These are phyloP conservation scores for Chelonus formosanus DNA, from an alignment of 2,888 invertebrate species.

Conservation along the genomic window DNA sequence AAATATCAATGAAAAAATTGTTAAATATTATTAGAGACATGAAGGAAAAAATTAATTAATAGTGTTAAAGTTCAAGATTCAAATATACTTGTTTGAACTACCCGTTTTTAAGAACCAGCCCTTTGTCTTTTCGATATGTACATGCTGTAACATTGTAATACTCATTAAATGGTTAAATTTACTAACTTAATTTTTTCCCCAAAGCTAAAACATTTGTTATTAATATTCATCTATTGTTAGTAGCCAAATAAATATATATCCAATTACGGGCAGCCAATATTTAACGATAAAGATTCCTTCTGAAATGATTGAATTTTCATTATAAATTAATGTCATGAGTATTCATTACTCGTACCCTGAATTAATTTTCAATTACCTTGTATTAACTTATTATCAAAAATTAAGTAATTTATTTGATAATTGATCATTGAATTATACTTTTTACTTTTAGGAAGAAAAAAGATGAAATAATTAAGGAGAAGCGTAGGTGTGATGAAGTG, in stretches of 20 bases:
- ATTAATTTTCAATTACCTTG: too few relatives aligned
- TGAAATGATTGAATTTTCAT: neutral
- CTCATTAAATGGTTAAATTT: conserved; percentile 32
- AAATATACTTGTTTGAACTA: conserved; percentile 38
- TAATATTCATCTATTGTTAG: conserved; percentile 22
- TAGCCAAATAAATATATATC: conserved; percentile 19
- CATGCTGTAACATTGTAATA: conserved; percentile 62
- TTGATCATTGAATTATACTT: neutral
- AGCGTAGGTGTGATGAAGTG: conserved; percentile 64
- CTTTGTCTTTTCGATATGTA: conserved; percentile 49
- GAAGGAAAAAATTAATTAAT: conserved; percentile 27
- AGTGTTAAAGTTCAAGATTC: conserved; percentile 19
- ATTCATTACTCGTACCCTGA: neutral
- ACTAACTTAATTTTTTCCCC: conserved; percentile 18
- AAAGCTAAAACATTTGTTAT: conserved; percentile 17
- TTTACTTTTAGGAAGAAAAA: conserved; percentile 14
- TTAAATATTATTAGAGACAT: neutral
- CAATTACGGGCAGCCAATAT: conserved; percentile 16
- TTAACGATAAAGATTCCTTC: neutral
- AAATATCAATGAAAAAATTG: too few relatives aligned
- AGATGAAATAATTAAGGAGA: conserved; percentile 45
- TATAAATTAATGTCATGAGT: neutral
- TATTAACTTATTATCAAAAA: too few relatives aligned
- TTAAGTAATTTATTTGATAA: too few relatives aligned
- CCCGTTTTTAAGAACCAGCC: conserved; percentile 51